These are phyloP conservation scores for Campylorhamphus procurvoides DNA, from an alignment of 2,113 vertebrate genomes.

Conservation along the genomic window DNA sequence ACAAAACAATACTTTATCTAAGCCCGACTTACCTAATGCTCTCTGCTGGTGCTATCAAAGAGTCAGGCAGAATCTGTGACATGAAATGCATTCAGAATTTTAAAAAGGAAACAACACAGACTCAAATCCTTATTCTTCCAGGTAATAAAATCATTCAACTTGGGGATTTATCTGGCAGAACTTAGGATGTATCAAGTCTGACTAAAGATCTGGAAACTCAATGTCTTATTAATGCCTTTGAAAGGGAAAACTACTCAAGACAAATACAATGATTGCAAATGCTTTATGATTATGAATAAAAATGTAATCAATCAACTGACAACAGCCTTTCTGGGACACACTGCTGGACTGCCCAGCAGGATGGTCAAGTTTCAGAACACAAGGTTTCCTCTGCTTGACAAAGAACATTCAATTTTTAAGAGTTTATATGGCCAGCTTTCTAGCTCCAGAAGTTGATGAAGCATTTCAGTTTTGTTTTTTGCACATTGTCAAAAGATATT, in stretches of 20 bases:
- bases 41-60: not conserved
- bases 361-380: not conserved
- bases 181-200: not conserved
- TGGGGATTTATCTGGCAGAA: not conserved
- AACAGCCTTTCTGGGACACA: not conserved
- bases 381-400: not conserved
- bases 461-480: constrained; percentile 34
- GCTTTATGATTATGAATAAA: not conserved
- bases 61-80: not conserved
- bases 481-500: constrained; percentile 37
- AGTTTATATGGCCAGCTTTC: not conserved
- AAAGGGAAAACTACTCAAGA: not conserved
- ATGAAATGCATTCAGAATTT: not conserved
- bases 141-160: not conserved
- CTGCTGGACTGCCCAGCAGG: not conserved
- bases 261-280: not conserved
- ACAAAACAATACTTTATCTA: not conserved
- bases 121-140: not conserved
- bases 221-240: not conserved
- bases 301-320: not conserved
- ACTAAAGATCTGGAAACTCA: not conserved
- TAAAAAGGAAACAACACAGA: not conserved
- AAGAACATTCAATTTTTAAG: not conserved
- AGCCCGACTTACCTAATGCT: not conserved
- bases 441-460: not conserved